Conservation (phyloP, 2,888 invertebrate genomes). For the Orgyia antiqua region DNA sequence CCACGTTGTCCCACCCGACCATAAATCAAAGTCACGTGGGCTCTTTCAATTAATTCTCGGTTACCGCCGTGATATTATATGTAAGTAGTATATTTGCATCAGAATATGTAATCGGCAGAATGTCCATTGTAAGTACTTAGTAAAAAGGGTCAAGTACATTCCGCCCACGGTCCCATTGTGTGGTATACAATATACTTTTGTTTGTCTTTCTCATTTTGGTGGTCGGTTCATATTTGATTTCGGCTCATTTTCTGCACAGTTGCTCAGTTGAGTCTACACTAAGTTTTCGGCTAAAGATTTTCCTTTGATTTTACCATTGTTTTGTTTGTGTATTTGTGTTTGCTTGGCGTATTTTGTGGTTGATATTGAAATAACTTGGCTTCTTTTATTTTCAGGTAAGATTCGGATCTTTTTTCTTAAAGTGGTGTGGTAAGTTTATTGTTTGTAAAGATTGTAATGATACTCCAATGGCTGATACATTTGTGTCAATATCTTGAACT, state of each 20-base stretch:
- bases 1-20: constrained; percentile 15
- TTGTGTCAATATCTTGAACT: too few species aligned
- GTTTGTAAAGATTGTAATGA: too few species aligned
- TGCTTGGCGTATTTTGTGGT: constrained; percentile 11
- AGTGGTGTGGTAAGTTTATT: background rate
- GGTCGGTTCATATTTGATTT: constrained; percentile 66
- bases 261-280: constrained; percentile 29
- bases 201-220: constrained; percentile 56
- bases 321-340: constrained; percentile 17
- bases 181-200: constrained; percentile 39
- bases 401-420: background rate
- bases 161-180: constrained; percentile 45
- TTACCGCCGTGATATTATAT: constrained; percentile 27
- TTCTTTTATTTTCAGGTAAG: constrained; percentile 24
- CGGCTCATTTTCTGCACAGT: constrained; percentile 38
- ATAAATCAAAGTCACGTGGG: constrained; percentile 39
- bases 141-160: constrained; percentile 45
- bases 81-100: constrained; percentile 28
- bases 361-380: constrained; percentile 9
- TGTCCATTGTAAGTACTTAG: constrained; percentile 35
- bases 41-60: constrained; percentile 40
- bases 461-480: too few species aligned
- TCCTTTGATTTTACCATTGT: constrained; percentile 38
- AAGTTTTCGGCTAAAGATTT: constrained; percentile 47
- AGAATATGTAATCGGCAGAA: constrained; percentile 37